phyloP scores from a whole-genome alignment of 2,797 vertebrate species.

The Oceanodroma leucorhoa region DNA sequence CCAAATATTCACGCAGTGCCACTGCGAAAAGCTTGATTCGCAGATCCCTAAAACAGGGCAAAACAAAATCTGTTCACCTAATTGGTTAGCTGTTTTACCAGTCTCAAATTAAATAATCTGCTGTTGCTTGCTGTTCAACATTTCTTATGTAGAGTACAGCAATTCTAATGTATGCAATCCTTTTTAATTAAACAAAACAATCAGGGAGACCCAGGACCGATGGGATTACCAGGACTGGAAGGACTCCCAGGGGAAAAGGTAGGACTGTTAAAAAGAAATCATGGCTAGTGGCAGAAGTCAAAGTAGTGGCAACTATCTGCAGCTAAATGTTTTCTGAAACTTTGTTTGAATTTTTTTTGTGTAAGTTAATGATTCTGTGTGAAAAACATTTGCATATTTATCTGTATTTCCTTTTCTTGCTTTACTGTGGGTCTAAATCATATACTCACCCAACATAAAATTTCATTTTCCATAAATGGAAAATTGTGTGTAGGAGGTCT shows the following conservation, averaged over 20 bases:
- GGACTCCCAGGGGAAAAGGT: conserved; percentile 95
- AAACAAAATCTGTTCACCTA: background rate
- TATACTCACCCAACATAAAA: background rate
- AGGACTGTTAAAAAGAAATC: background rate
- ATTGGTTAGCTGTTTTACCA: background rate
- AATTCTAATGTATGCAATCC: background rate
- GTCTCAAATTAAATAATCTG: background rate
- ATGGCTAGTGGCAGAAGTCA: background rate
- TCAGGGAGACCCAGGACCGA: conserved; percentile 91
- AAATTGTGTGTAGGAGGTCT: background rate
- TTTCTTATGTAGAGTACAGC: background rate
- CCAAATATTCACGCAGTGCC: background rate
- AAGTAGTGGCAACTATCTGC: background rate
- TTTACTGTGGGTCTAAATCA: background rate
- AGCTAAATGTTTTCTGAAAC: background rate
- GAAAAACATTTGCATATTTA: background rate
- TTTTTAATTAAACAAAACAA: conserved; percentile 15
- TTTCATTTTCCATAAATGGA: background rate
- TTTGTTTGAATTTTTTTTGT: background rate
- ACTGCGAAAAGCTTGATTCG: background rate
- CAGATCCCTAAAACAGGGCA: background rate
- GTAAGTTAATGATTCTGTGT: background rate
- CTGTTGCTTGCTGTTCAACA: background rate
- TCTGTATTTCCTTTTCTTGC: background rate
- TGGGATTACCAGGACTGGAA: conserved; percentile 96